Evolutionary conservation across 2,113 vertebrate genomes (phyloP).

Genomic region (Falcunculus frontatus): DNA sequence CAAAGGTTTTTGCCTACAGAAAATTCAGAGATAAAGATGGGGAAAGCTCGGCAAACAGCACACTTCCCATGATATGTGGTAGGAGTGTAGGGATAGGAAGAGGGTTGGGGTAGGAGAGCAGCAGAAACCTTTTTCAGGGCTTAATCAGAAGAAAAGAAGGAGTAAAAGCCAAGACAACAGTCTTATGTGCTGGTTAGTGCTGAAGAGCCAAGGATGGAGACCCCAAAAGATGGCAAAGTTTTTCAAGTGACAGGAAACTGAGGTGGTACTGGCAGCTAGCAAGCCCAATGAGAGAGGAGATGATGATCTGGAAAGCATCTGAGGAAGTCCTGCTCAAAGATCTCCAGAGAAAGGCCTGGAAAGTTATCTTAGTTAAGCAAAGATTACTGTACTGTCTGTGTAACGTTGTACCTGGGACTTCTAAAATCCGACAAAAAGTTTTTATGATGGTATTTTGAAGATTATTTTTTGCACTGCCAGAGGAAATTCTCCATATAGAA

Average conservation of each 20-base stretch:
- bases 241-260: background rate
- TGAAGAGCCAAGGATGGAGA: background rate
- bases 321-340: background rate
- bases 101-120: background rate
- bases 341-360: background rate
- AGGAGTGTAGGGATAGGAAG: background rate
- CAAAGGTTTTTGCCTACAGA: background rate
- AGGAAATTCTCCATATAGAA: background rate
- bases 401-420: background rate
- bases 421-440: background rate
- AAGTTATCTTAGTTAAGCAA: background rate
- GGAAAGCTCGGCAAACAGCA: background rate
- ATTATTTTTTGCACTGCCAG: background rate
- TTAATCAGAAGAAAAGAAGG: background rate
- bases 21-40: background rate
- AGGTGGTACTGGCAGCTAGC: background rate
- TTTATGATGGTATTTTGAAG: background rate
- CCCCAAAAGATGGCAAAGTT: background rate
- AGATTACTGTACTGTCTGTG: background rate
- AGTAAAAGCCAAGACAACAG: background rate
- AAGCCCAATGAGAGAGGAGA: background rate
- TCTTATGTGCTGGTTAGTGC: background rate
- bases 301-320: background rate
- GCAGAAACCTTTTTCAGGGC: background rate
- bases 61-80: background rate